Conservation (phyloP, 2,113 vertebrate species). For the Pholis gunnellus region DNA sequence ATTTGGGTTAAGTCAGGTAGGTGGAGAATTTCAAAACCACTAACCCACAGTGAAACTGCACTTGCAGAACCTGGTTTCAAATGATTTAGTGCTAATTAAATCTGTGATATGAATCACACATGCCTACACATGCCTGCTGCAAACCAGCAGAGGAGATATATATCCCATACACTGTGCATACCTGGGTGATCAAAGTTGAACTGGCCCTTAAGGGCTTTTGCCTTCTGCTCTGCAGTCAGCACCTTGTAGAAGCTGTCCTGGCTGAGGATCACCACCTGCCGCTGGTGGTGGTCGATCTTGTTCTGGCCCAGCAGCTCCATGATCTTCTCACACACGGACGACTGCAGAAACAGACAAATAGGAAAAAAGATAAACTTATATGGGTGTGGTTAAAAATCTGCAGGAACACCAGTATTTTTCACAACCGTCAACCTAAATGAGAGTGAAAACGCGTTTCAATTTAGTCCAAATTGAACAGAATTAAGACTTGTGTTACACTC, state of each 20-base stretch:
- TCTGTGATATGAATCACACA: neutral
- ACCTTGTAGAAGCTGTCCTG: conserved; percentile 98
- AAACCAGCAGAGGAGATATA: neutral
- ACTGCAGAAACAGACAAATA: conserved; percentile 78
- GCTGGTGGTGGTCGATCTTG: conserved; percentile 94
- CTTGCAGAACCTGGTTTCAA: neutral
- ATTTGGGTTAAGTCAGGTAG: neutral
- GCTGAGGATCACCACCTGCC: conserved; percentile 97
- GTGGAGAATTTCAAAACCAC: neutral
- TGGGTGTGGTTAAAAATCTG: neutral
- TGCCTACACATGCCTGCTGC: neutral
- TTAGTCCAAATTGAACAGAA: neutral
- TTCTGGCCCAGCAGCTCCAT: conserved; percentile 98
- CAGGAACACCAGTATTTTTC: neutral
- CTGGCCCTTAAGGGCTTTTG: conserved; percentile 95
- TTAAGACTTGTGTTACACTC: neutral
- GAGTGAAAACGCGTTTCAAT: neutral
- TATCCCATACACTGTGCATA: conserved; percentile 59
- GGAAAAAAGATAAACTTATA: neutral
- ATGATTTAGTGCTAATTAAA: neutral
- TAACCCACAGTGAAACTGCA: neutral
- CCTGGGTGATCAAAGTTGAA: conserved; percentile 99
- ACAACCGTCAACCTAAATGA: neutral
- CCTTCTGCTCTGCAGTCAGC: conserved; percentile 95
- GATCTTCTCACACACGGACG: conserved; percentile 96